phyloP scores from a whole-genome alignment of 2,888 invertebrate species.

The Tetramorium bicarinatum region DNA sequence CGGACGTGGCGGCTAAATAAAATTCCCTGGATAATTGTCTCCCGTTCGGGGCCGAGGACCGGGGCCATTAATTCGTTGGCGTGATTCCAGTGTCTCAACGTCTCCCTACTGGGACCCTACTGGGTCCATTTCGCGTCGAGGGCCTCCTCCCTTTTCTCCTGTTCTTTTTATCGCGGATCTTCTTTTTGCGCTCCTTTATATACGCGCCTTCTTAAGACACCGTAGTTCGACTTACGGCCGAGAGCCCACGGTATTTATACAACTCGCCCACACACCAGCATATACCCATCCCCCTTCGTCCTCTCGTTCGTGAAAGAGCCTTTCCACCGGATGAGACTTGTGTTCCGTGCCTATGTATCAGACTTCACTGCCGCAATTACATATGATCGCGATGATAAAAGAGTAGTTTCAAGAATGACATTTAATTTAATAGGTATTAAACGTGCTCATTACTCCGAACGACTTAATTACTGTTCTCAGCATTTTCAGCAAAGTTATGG shows the following conservation, averaged over 20 bases:
- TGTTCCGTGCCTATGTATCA: slow-evolving; percentile 36
- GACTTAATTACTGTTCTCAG: background rate
- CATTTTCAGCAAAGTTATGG: background rate
- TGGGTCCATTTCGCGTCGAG: slow-evolving; percentile 56
- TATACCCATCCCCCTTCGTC: slow-evolving; percentile 60
- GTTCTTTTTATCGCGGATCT: slow-evolving; percentile 23
- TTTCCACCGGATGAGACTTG: slow-evolving; percentile 61
- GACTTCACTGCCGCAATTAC: slow-evolving; percentile 24
- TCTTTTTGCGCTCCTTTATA: slow-evolving; percentile 68
- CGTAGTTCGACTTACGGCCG: slow-evolving; percentile 66
- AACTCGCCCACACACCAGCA: slow-evolving; percentile 71
- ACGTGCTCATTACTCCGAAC: background rate
- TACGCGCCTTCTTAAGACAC: slow-evolving; percentile 71
- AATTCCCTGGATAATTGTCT: slow-evolving; percentile 75
- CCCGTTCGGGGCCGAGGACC: slow-evolving; percentile 54
- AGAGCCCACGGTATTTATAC: slow-evolving; percentile 72
- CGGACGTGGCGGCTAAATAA: slow-evolving; percentile 67
- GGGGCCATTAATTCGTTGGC: slow-evolving; percentile 72
- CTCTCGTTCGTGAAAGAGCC: slow-evolving; percentile 60
- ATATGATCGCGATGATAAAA: slow-evolving; percentile 5
- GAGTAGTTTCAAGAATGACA: slow-evolving; percentile 25
- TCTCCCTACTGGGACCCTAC: slow-evolving; percentile 23
- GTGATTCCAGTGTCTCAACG: slow-evolving; percentile 69
- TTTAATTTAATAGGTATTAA: slow-evolving; percentile 24
- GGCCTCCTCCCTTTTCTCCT: slow-evolving; percentile 4